These are phyloP conservation scores for Drosophila parabipectinata DNA, from an alignment of 1,140 invertebrate genomes.

Conservation along the genomic window DNA sequence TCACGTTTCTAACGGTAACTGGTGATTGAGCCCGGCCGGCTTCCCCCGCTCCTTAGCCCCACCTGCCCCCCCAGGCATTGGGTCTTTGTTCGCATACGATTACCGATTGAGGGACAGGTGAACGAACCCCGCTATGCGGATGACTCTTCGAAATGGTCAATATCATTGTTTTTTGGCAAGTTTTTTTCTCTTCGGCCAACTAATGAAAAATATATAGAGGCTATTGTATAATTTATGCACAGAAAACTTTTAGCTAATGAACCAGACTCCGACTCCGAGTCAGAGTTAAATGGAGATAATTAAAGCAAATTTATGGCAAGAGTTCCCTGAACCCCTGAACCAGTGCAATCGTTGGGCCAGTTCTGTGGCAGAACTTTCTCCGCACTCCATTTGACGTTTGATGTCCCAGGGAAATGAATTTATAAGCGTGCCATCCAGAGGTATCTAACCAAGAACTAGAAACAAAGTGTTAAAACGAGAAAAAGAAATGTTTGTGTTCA, in stretches of 20 bases:
- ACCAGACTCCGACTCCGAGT: slow-evolving; percentile 4
- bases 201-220: slow-evolving; percentile 48
- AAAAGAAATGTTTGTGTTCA: slow-evolving; percentile 65
- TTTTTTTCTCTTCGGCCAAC: slow-evolving; percentile 11
- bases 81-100: slow-evolving; percentile 61
- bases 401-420: slow-evolving; percentile 53
- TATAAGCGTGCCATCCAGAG: slow-evolving; percentile 61
- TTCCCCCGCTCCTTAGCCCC: slow-evolving; percentile 4
- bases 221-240: slow-evolving; percentile 66
- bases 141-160: slow-evolving; percentile 70
- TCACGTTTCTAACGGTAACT: slow-evolving; percentile 70
- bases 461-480: slow-evolving; percentile 76
- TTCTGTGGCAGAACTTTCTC: slow-evolving; percentile 61
- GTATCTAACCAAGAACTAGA: slow-evolving; percentile 27
- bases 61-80: slow-evolving; percentile 17
- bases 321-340: slow-evolving; percentile 35
- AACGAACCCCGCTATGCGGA: slow-evolving; percentile 48
- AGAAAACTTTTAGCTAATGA: slow-evolving; percentile 48
- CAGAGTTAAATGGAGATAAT: slow-evolving; percentile 31
- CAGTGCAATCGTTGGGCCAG: slow-evolving; percentile 2
- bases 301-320: slow-evolving; percentile 45
- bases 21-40: background rate
- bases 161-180: slow-evolving; percentile 49
- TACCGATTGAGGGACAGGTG: slow-evolving; percentile 50
- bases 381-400: slow-evolving; percentile 60